phyloP scores from a whole-genome alignment of 1,140 invertebrate species.

The Adoxophyes honmai region DNA sequence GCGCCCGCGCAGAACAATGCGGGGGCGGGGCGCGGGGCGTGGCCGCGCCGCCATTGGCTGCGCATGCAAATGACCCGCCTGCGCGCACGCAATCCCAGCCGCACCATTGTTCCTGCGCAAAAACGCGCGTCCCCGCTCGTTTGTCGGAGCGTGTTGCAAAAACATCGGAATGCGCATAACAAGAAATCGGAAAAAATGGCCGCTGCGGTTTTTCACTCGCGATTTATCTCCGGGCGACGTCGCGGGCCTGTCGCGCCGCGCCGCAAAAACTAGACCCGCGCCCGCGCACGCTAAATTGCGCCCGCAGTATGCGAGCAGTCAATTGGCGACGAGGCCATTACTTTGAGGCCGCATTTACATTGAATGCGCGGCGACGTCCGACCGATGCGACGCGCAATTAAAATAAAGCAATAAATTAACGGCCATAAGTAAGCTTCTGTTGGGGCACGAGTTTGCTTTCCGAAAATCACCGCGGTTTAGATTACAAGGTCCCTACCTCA shows the following conservation, averaged over 20 bases:
- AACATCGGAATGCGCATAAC: conserved; percentile 60
- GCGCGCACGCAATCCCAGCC: conserved; percentile 51
- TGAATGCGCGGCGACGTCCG: conserved; percentile 47
- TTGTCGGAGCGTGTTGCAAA: conserved; percentile 57
- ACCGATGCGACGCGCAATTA: conserved; percentile 56
- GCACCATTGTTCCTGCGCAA: conserved; percentile 45
- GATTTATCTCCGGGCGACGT: conserved; percentile 47
- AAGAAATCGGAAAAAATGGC: conserved; percentile 56
- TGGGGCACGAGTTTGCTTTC: too few relatives aligned
- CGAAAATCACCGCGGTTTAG: too few relatives aligned
- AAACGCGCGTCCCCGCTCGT: conserved; percentile 46
- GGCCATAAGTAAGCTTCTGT: conserved; percentile 34
- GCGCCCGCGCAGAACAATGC: conserved; percentile 17
- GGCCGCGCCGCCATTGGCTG: conserved; percentile 51
- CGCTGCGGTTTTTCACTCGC: conserved; percentile 49
- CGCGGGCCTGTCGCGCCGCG: conserved; percentile 24
- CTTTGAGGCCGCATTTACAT: conserved; percentile 62
- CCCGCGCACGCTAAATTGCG: conserved; percentile 17
- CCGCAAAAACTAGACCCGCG: conserved; percentile 27
- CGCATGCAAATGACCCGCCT: conserved; percentile 63
- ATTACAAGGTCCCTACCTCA: not conserved
- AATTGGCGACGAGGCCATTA: conserved; percentile 54
- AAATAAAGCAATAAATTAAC: conserved; percentile 65
- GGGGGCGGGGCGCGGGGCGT: conserved; percentile 37
- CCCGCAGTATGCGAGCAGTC: conserved; percentile 22